Conservation (phyloP, 2,888 invertebrate species). For the Eristalinus sepulchralis region DNA sequence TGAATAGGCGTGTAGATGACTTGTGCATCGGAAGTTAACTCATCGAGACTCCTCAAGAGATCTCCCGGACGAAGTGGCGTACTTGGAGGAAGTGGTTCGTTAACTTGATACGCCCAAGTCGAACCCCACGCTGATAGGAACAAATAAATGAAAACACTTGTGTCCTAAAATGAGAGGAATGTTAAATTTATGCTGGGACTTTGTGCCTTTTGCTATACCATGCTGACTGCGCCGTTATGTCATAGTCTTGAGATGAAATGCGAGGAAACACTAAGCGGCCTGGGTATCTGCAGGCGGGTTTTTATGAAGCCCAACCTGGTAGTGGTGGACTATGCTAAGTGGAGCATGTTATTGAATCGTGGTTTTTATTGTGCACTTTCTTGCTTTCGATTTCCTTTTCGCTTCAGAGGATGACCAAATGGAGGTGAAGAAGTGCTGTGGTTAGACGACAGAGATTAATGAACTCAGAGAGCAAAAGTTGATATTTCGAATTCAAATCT, state of each 20-base stretch:
- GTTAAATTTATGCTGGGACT: background rate
- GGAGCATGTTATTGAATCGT: conserved; percentile 50
- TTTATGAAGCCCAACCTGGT: conserved; percentile 36
- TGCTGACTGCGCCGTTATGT: conserved; percentile 29
- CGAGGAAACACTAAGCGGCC: conserved; percentile 32
- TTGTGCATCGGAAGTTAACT: conserved; percentile 51
- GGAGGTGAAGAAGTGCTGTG: conserved; percentile 10
- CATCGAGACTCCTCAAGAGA: conserved; percentile 61
- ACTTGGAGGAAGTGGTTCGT: conserved; percentile 26
- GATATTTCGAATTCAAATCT: too few relatives aligned
- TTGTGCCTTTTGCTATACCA: conserved; percentile 8
- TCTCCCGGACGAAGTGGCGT: conserved; percentile 63
- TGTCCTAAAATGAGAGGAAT: conserved; percentile 27
- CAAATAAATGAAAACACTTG: conserved; percentile 10
- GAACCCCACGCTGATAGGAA: background rate
- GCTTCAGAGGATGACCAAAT: conserved; percentile 10
- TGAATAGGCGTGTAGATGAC: conserved; percentile 37
- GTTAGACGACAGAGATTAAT: background rate
- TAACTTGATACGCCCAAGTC: conserved; percentile 46
- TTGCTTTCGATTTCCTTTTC: conserved; percentile 19
- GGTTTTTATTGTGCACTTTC: conserved; percentile 46
- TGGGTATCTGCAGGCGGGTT: conserved; percentile 7
- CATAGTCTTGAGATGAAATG: conserved; percentile 26
- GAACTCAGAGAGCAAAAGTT: background rate
- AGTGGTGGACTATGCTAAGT: background rate